Base-by-base conservation (phyloP, 2,888 invertebrate genomes). In the Pyrrhosoma nymphula region DNA sequence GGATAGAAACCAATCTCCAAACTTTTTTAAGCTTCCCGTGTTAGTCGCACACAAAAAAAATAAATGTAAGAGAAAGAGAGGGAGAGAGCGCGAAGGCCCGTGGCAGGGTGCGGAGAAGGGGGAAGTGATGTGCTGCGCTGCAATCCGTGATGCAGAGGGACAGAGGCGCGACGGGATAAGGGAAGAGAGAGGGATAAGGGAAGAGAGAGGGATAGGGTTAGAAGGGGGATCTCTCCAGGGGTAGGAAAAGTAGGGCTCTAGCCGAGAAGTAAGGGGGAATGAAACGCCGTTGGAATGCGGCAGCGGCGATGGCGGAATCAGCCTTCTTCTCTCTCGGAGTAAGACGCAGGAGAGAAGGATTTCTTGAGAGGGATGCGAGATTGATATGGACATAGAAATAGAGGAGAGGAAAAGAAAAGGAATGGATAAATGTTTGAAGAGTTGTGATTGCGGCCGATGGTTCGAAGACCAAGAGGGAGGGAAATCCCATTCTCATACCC, bases 1-100 rank as follows among this genome's bases (percentile, higher is more conserved):
- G 82, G 82, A 82, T 35, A 82, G 82, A 82, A 82, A 82, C 82
- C 82, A 82, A 82, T 82, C 35, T 82, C 82, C 82, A 82, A 82
- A 82, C 82, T 82, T 82, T 82, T 35, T 35, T 69, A 69, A 69
- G 69, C 69, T 69, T 69, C 69, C 69, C n/a, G 26, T 35, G 12
- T 82, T 82, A 30, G 30, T 82, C 35, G 1, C 82, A 82, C 82
- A 82, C 35, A 0, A 35, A 82, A 82, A 82, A 82, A 35, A n/a
- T 16, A 26, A 26, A 10, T 18, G 63, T 20, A 56, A 56, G 47
- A 47, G 47, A 8, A 12, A 60, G 10, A 60, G 20, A n/a, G 26
- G 4, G 69, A 69, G 69, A 69, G 69, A 16, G 16, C 0, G 12
- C 16, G 82, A 6, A 82, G 82, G 69, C 69, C 26, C 69, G 69